Evolutionary conservation across 1,140 invertebrate species (phyloP).

Genomic region (Agrilus planipennis): DNA sequence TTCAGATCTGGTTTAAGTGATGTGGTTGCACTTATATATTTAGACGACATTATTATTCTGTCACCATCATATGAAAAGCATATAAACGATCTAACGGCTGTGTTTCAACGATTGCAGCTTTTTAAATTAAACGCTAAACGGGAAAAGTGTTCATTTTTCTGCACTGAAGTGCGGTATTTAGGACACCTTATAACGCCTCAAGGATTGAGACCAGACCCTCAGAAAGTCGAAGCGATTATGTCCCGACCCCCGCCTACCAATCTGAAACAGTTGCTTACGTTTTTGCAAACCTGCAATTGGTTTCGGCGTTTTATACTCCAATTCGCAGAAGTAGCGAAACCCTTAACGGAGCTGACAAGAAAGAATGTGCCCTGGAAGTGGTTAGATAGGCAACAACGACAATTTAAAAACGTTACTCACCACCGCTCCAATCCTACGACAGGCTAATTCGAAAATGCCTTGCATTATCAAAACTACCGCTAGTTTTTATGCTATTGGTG

Average conservation of each 20-base stretch:
- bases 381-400: too few relatives aligned
- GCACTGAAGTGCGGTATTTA: background rate
- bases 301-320: too few relatives aligned
- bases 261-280: background rate
- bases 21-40: slow-evolving; percentile 24
- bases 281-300: slow-evolving; percentile 3
- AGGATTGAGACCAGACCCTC: background rate
- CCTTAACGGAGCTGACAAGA: too few relatives aligned
- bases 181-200: slow-evolving; percentile 3
- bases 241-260: background rate
- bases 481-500: too few relatives aligned
- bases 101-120: background rate
- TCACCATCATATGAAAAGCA: too few relatives aligned
- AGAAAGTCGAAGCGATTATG: background rate
- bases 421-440: too few relatives aligned
- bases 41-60: slow-evolving; percentile 33
- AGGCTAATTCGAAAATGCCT: too few relatives aligned
- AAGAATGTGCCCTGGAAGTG: too few relatives aligned
- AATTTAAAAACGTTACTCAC: too few relatives aligned
- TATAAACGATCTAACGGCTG: too few relatives aligned
- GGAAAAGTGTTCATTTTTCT: slow-evolving; percentile 3
- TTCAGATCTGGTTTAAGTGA: slow-evolving; percentile 17
- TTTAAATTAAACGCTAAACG: background rate
- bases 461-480: too few relatives aligned
- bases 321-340: background rate